Evolutionary conservation across 2,888 invertebrate species (phyloP).

Genomic region (Alsophila aescularia): DNA sequence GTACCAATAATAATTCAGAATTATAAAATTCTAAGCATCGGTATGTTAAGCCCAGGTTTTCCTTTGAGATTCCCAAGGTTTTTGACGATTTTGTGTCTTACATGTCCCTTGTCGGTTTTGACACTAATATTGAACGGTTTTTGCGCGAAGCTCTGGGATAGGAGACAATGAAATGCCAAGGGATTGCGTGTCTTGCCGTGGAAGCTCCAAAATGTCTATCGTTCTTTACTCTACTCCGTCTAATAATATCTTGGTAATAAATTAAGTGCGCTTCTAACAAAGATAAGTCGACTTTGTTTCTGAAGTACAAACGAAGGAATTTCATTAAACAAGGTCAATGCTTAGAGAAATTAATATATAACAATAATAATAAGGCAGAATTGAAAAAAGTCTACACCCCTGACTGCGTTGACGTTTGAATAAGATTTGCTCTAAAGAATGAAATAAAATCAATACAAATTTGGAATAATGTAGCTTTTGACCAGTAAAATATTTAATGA

Average conservation of each 20-base stretch:
- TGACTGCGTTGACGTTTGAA: too few relatives aligned
- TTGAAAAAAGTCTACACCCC: too few relatives aligned
- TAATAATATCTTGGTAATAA: constrained; percentile 22
- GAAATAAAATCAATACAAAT: too few relatives aligned
- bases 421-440: too few relatives aligned
- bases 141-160: constrained; percentile 44
- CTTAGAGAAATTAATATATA: neutral
- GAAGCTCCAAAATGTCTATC: constrained; percentile 31
- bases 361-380: too few relatives aligned
- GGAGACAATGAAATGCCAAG: constrained; percentile 51
- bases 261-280: constrained; percentile 10
- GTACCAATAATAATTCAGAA: too few relatives aligned
- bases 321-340: neutral
- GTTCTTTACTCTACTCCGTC: constrained; percentile 20
- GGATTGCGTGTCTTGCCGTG: constrained; percentile 53
- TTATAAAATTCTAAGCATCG: too few relatives aligned
- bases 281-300: neutral
- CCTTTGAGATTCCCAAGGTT: too few relatives aligned
- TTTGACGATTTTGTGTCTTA: too few relatives aligned
- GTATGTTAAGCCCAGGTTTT: too few relatives aligned
- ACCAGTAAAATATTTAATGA: too few relatives aligned
- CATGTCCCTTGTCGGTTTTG: constrained; percentile 22
- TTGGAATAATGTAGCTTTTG: too few relatives aligned
- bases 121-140: constrained; percentile 50
- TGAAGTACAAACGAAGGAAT: neutral